Evolutionary conservation across 2,113 vertebrate species (phyloP).

Genomic region (Herpetotheres cachinnans): DNA sequence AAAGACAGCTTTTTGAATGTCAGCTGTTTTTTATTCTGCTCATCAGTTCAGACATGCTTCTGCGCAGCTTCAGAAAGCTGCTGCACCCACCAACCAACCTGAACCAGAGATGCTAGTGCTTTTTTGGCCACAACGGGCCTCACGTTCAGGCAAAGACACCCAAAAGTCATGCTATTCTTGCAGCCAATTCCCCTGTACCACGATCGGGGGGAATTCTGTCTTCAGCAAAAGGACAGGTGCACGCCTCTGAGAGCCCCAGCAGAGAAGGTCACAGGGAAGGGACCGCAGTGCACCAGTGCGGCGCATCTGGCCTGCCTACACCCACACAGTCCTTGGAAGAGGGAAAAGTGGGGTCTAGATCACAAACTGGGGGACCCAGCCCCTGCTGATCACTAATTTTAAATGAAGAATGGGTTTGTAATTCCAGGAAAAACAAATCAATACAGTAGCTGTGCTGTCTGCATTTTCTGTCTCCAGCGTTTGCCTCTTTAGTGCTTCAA

Average conservation of each 20-base stretch:
- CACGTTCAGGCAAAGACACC: background rate
- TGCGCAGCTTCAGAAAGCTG: background rate
- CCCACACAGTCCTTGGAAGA: background rate
- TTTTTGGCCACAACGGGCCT: background rate
- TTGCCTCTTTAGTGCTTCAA: background rate
- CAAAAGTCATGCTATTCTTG: background rate
- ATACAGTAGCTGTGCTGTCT: background rate
- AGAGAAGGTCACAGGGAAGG: background rate
- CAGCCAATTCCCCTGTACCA: background rate
- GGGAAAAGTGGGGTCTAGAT: background rate
- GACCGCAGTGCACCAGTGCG: background rate
- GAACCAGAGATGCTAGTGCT: background rate
- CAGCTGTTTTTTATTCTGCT: background rate
- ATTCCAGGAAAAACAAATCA: constrained; percentile 16
- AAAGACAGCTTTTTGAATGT: background rate
- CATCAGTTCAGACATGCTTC: background rate
- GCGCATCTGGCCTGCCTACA: background rate
- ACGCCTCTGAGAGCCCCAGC: background rate
- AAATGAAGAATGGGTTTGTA: background rate
- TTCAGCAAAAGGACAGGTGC: background rate
- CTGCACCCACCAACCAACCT: background rate
- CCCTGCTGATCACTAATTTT: background rate
- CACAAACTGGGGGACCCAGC: background rate
- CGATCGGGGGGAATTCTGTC: background rate
- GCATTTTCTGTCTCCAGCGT: background rate